Evolutionary conservation across 2,113 vertebrate genomes (phyloP).

Genomic region (Rhabdornis inornatus): DNA sequence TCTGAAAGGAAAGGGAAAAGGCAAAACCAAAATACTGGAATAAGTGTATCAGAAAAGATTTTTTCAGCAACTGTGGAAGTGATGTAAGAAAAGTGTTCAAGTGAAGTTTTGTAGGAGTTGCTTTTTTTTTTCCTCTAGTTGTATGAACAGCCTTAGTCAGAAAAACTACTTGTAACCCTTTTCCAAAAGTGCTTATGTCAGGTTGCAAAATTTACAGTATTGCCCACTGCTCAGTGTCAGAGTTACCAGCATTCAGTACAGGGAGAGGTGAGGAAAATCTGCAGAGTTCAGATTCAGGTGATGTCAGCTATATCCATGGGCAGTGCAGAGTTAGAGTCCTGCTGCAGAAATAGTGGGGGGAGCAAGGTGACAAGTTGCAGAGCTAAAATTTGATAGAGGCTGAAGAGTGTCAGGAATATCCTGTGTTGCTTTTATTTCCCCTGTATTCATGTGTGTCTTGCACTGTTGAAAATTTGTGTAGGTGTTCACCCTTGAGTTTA

Average conservation of each 20-base stretch:
- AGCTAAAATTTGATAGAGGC: neutral
- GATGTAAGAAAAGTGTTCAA: neutral
- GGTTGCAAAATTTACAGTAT: neutral
- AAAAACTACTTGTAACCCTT: neutral
- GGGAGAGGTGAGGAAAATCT: neutral
- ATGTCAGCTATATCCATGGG: neutral
- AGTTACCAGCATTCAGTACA: neutral
- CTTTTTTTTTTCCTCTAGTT: too few relatives aligned
- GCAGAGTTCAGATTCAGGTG: neutral
- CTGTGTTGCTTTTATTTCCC: neutral
- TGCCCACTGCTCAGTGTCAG: neutral
- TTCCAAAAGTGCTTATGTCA: neutral
- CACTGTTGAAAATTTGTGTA: neutral
- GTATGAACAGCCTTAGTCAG: neutral
- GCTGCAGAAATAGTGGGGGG: neutral
- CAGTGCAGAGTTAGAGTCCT: neutral
- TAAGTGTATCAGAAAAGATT: neutral
- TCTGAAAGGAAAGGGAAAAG: neutral
- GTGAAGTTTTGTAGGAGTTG: neutral
- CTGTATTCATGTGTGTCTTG: neutral
- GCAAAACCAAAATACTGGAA: neutral
- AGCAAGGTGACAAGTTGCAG: neutral
- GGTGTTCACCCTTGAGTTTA: neutral
- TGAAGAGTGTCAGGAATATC: neutral
- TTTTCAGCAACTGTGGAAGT: neutral